Evolutionary conservation across 2,797 vertebrate genomes (phyloP).

Genomic region (Sebastes dallii): DNA sequence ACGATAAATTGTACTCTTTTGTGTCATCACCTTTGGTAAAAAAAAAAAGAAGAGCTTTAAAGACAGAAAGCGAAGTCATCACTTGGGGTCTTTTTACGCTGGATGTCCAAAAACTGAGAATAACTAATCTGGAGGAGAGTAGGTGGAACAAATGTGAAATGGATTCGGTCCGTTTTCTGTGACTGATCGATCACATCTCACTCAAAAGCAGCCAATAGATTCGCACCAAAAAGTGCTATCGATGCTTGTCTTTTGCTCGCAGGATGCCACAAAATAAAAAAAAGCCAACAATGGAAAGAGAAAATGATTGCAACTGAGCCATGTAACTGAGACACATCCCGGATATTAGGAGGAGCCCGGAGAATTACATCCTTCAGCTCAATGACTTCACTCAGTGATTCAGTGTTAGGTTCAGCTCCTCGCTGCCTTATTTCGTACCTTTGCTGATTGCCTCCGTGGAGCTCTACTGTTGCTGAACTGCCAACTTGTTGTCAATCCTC

Average conservation of each 20-base stretch:
- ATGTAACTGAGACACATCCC: constrained; percentile 18
- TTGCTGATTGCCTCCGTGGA: constrained; percentile 24
- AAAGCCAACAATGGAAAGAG: constrained; percentile 7
- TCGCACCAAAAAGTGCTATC: not conserved
- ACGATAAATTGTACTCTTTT: constrained; percentile 22
- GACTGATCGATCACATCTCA: constrained; percentile 13
- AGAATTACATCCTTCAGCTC: constrained; percentile 43
- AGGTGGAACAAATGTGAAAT: constrained; percentile 14
- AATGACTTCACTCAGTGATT: constrained; percentile 34
- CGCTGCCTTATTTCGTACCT: constrained; percentile 16
- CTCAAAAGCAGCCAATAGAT: not conserved
- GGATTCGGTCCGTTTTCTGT: constrained; percentile 16
- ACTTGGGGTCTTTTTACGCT: not conserved
- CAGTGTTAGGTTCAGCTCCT: not conserved
- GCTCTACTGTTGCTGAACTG: constrained; percentile 19
- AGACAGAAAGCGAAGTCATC: not conserved
- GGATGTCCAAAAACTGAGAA: not conserved
- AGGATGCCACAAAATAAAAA: not conserved
- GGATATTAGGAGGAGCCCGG: constrained; percentile 33
- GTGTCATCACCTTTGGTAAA: not conserved
- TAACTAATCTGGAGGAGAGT: not conserved
- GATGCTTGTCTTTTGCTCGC: not conserved
- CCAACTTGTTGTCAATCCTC: constrained; percentile 31
- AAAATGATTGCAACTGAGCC: not conserved
- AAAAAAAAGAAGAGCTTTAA: not conserved